phyloP scores from a whole-genome alignment of 1,140 invertebrate species.

The Agraylea sexmaculata region DNA sequence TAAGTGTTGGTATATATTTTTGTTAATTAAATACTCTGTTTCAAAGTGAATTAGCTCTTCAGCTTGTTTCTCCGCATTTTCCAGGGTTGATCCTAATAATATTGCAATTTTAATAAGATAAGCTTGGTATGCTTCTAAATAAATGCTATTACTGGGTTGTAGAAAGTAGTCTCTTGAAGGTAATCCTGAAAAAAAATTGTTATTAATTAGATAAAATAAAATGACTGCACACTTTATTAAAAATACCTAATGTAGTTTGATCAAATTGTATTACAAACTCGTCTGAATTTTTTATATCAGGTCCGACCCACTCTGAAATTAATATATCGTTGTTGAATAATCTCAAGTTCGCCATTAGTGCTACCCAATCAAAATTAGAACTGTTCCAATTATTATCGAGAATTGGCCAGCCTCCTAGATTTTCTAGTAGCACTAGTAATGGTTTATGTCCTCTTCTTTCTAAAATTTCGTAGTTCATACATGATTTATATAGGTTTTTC shows the following conservation, averaged over 20 bases:
- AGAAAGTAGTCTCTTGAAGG: constrained; percentile 80
- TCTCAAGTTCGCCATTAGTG: constrained; percentile 60
- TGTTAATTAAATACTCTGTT: constrained; percentile 11
- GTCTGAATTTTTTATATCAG: constrained; percentile 80
- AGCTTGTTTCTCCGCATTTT: constrained; percentile 12
- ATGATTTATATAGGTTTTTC: constrained; percentile 70
- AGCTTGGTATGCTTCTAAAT: constrained; percentile 65
- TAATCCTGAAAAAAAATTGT: constrained; percentile 38
- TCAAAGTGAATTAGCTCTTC: constrained; percentile 19
- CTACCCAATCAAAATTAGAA: constrained; percentile 59
- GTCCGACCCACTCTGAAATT: constrained; percentile 73
- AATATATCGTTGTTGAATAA: constrained; percentile 76
- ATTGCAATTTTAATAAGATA: constrained; percentile 43
- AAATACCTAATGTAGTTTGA: constrained; percentile 62
- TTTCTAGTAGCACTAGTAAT: constrained; percentile 54
- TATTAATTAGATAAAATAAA: neutral
- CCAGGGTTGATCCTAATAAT: constrained; percentile 11
- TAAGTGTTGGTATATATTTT: neutral
- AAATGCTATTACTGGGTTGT: constrained; percentile 51
- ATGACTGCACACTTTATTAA: neutral
- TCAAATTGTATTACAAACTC: constrained; percentile 81
- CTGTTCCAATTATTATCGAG: constrained; percentile 51
- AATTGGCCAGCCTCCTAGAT: constrained; percentile 79
- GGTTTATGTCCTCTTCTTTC: constrained; percentile 57
- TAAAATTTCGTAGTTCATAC: constrained; percentile 67